Base-by-base conservation (phyloP, 2,888 invertebrate species). In the Brachyptera risi region DNA sequence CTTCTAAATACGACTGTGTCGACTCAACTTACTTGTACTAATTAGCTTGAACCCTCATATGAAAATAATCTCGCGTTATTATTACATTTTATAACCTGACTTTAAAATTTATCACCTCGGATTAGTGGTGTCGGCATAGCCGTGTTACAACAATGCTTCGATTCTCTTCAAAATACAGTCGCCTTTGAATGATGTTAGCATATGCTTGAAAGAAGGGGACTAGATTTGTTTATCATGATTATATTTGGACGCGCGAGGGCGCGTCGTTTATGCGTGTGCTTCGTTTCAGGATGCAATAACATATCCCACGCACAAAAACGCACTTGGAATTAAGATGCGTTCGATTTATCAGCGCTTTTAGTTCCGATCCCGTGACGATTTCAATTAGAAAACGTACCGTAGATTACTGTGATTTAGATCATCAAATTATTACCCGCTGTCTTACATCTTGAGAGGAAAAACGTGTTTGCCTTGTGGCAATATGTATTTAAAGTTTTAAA, bases 331-430 rank as follows among this genome's bases (percentile, higher is more conserved):
- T n/a, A n/a, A n/a, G n/a, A n/a, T n/a, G n/a, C n/a, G n/a, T n/a
- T n/a, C n/a, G n/a, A n/a, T n/a, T n/a, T n/a, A n/a, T n/a, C n/a
- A n/a, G n/a, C n/a, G n/a, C n/a, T n/a, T n/a, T n/a, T n/a, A n/a
- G n/a, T n/a, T n/a, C n/a, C n/a, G n/a, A n/a, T n/a, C n/a, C n/a
- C n/a, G n/a, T n/a, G n/a, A n/a, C 17, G 17, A 21, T 13, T 42
- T 51, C 50, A n/a, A 51, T 51, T 31, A 51, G 27, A 51, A 51
- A 42, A 42, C 2, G 13, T 51, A 17, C 50, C 50, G 13, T 31
- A 51, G 31, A 51, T 51, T 51, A 51, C 50, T 15, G 31, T 51
- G n/a, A 31, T 51, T 51, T 13, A 23, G 50, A 42, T 13, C 3
- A 17, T 3, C 3, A 21, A 17, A 42, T 13, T 21, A 15, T 21